Evolutionary conservation across 2,113 vertebrate species (phyloP), one percentile per base, ranked within the genome.

Genomic region (Semnopithecus entellus): DNA sequence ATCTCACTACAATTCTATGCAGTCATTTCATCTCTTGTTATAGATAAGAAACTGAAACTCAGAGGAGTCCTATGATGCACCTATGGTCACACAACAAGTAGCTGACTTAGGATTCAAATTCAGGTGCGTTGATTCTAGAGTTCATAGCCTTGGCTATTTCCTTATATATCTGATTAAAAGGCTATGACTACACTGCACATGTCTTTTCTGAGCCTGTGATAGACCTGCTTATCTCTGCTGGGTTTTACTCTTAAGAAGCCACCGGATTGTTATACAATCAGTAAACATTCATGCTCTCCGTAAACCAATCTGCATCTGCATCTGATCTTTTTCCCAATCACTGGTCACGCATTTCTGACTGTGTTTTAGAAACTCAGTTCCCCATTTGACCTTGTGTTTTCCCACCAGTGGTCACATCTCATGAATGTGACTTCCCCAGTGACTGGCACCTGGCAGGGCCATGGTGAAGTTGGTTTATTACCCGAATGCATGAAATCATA

Each of bases 211-310:
- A 35, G 79, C 22, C 45, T 50, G 27, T 6, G 79, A 38, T 10
- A 38, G 40, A 40, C 27, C 48, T 57, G 1, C 90, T 96, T 83
- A 59, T 76, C 50, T 80, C 57, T 59, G 61, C 30, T 50, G 12
- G 38, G 4, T 86, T 86, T 70, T 8, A 43, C 30, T 91, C 76
- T 81, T 7, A 30, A 75, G 48, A 75, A 87, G 48, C 4, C 12
- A 25, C 11, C 66, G 0, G 6, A 1, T 13, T 4, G 1, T 4
- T 17, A 1, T 6, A 7, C 17, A 4, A 27, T 11, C 35, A 12
- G 30, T 30, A 23, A 90, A 16, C 81, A 32, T 5, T 0, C 64
- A 14, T 23, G 20, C 8, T n/a, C 40, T 45, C 22, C 14, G 11
- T 13, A 16, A n/a, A 6, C 55, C 61, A 10, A 0, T 66, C 76